Evolutionary conservation across 2,113 vertebrate species (phyloP).

Genomic region (Centropus bengalensis): DNA sequence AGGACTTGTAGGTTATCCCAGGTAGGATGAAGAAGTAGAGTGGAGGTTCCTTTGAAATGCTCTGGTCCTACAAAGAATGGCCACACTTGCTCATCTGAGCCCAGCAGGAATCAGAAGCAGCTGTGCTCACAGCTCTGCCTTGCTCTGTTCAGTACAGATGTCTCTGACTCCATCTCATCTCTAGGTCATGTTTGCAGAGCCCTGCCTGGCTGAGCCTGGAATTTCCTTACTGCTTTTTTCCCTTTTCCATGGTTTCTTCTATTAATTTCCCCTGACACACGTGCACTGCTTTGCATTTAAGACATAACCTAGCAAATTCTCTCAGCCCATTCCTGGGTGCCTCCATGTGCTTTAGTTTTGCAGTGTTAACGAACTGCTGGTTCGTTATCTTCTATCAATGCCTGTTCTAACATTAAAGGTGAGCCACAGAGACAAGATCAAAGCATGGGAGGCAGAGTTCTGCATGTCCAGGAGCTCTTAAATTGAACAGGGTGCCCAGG

Average conservation of each 20-base stretch:
- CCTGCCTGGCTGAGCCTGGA: background rate
- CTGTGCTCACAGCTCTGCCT: background rate
- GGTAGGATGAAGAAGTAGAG: background rate
- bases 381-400: background rate
- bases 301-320: background rate
- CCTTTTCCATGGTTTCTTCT: background rate
- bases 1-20: background rate
- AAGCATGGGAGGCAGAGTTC: background rate
- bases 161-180: background rate
- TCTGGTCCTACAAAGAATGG: background rate
- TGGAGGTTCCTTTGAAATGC: background rate
- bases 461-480: background rate
- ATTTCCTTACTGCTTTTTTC: background rate
- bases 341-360: background rate
- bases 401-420: background rate
- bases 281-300: background rate
- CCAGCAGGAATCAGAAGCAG: background rate
- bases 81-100: background rate
- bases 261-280: background rate
- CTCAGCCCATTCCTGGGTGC: background rate
- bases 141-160: background rate
- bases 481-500: background rate
- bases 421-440: background rate
- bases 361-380: background rate
- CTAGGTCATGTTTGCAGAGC: background rate